A percentile compares a stretch with the other conserved stretches of the same genome.
Evolutionary conservation across 2,888 invertebrate species (phyloP).

Genomic region (Erebia palarica): DNA sequence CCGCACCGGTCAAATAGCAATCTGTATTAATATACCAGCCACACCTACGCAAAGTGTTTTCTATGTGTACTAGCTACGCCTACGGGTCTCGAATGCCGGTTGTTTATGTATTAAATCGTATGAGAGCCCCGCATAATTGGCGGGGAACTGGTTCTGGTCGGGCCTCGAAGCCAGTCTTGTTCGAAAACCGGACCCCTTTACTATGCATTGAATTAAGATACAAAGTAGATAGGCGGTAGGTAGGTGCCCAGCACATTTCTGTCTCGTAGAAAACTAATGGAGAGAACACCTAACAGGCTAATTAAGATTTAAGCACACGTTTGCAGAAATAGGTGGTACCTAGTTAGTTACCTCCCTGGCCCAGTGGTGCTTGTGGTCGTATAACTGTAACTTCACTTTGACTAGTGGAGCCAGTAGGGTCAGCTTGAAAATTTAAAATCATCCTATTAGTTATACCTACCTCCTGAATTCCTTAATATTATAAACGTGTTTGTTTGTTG

Average conservation of each 20-base stretch:
- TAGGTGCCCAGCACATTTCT: constrained; percentile 30
- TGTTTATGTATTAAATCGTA: constrained; percentile 54
- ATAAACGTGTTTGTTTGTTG: too few species aligned
- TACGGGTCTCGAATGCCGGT: constrained; percentile 51
- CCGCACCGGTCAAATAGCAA: constrained; percentile 32
- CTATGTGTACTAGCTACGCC: constrained; percentile 38
- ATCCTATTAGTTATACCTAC: too few species aligned
- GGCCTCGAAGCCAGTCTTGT: constrained; percentile 42
- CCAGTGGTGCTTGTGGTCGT: too few species aligned
- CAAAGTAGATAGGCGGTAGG: constrained; percentile 44
- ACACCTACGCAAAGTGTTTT: constrained; percentile 41
- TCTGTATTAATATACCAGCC: constrained; percentile 37
- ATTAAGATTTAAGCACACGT: constrained; percentile 6
- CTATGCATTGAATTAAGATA: constrained; percentile 59
- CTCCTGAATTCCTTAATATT: too few species aligned
- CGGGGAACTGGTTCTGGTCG: constrained; percentile 49
- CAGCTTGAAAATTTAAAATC: too few species aligned
- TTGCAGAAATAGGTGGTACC: neutral
- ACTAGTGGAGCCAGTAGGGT: too few species aligned
- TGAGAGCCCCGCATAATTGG: constrained; percentile 56
- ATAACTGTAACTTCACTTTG: too few species aligned
- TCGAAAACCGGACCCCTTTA: constrained; percentile 58
- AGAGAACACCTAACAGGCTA: constrained; percentile 23
- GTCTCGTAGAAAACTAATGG: constrained; percentile 27
- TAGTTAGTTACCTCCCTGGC: neutral